Evolutionary conservation across 2,113 vertebrate genomes (phyloP).

Genomic region (Phasianus colchicus): DNA sequence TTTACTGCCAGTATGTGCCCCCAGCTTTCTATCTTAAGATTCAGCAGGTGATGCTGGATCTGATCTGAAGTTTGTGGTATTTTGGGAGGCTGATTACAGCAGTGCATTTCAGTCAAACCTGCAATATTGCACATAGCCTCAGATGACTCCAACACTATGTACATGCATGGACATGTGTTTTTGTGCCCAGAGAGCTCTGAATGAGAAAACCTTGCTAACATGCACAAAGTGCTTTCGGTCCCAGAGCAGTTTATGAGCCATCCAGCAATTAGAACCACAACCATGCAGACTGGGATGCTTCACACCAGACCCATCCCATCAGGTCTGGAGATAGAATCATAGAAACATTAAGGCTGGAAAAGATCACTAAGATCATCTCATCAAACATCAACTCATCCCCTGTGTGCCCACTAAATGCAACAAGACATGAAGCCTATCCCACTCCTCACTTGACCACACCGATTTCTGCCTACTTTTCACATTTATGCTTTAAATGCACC

Average conservation of each 20-base stretch:
- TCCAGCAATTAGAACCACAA: accelerated
- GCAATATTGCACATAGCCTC: background rate
- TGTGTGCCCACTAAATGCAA: too few relatives aligned
- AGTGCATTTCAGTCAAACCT: background rate
- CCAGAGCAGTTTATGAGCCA: background rate
- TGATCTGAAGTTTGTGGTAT: background rate
- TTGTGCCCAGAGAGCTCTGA: background rate
- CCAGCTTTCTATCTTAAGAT: background rate
- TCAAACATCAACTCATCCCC: too few relatives aligned
- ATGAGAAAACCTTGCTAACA: background rate
- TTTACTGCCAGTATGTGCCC: background rate
- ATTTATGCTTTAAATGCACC: background rate
- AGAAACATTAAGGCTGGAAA: too few relatives aligned
- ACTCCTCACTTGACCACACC: background rate
- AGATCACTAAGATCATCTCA: too few relatives aligned
- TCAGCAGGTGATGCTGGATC: background rate
- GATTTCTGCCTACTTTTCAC: background rate
- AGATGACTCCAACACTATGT: background rate
- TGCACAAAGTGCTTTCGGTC: background rate
- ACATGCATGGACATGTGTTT: accelerated
- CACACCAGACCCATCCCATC: background rate
- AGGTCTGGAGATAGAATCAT: background rate
- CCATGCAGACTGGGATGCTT: background rate
- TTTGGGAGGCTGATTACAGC: background rate
- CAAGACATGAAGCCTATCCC: background rate